phyloP scores from a whole-genome alignment of 2,113 vertebrate species.

The Nycticryphes semicollaris region DNA sequence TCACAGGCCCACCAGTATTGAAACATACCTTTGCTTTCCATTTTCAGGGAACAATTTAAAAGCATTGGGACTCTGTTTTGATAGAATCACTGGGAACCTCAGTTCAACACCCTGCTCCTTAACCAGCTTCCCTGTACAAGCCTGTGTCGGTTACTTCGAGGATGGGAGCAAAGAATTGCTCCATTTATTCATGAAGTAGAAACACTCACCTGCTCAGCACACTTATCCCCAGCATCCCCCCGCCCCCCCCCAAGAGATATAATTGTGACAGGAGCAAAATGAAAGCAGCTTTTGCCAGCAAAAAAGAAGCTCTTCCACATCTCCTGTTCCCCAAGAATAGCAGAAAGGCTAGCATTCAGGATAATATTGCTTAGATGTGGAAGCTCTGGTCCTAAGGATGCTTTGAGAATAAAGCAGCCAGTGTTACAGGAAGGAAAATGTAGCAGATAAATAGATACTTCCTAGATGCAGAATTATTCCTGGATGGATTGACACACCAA shows the following conservation, averaged over 20 bases:
- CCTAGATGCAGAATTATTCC: slow-evolving; percentile 30
- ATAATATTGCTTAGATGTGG: not conserved
- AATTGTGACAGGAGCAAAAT: not conserved
- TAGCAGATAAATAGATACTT: slow-evolving; percentile 22
- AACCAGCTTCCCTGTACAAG: not conserved
- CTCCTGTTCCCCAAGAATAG: not conserved
- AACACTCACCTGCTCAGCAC: not conserved
- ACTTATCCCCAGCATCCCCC: not conserved
- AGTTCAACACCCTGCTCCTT: not conserved
- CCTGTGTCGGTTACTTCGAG: not conserved
- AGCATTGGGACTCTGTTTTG: not conserved
- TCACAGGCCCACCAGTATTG: not conserved
- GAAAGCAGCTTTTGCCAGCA: not conserved
- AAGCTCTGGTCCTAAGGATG: not conserved
- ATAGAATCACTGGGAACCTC: not conserved
- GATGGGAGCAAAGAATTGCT: not conserved
- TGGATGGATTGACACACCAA: slow-evolving; percentile 4
- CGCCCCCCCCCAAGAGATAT: not conserved
- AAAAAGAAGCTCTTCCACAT: not conserved
- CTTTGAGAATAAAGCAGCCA: not conserved
- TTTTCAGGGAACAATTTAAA: not conserved
- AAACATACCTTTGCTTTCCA: not conserved
- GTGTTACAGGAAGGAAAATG: not conserved
- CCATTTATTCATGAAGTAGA: not conserved
- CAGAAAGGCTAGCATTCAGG: not conserved